Evolutionary conservation across 30 jellyfish, hydroid and myxozoan species (phyloP), one percentile per base, ranked within the genome.

Genomic region (Mastigias papua): DNA sequence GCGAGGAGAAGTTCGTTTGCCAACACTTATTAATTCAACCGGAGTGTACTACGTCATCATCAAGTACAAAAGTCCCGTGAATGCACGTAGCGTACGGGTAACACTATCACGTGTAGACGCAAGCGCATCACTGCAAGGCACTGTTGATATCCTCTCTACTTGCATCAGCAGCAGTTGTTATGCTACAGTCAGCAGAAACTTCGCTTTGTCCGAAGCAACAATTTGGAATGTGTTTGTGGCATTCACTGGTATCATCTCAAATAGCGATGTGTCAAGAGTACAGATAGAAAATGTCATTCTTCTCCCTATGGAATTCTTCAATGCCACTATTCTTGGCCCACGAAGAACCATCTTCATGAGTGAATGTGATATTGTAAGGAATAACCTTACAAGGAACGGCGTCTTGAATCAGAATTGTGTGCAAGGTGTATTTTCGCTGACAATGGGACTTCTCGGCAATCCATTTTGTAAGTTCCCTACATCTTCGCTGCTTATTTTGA

Each of bases 281-380:
- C 31, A 20, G 7, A 48, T 91, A 7, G 81, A 73, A 1, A 31
- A 62, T 19, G 92, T 93, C 30, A 68, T 82, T 10, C 51, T 91
- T 26, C 27, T 87, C 73, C 98, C 98, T 21, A 32, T 4, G 23
- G 98, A 93, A 31, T 87, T 93, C 91, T 66, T 26, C 84, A 35
- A 30, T 11, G 92, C 98, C 11, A 63, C 27, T 26, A 35, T 90
- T 25, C 92, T 93, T 34, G 95, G 92, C n/a, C 25, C 86, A 54
- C 80, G 75, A 9, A 51, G 79, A 16, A 33, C 25, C 22, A 86
- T 32, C 7, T 88, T 93, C 54, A n/a, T 33, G 5, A 49, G 77
- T 33, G 25, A 26, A 8, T 93, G 98, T 69, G 90, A 87, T 67
- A 78, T 86, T 35, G 17, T 87, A 15, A 32, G 78, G 4, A 87